Evolutionary conservation across 2,888 invertebrate genomes (phyloP), one percentile per base, ranked within the genome.

Genomic region (Drosophila helvetica): DNA sequence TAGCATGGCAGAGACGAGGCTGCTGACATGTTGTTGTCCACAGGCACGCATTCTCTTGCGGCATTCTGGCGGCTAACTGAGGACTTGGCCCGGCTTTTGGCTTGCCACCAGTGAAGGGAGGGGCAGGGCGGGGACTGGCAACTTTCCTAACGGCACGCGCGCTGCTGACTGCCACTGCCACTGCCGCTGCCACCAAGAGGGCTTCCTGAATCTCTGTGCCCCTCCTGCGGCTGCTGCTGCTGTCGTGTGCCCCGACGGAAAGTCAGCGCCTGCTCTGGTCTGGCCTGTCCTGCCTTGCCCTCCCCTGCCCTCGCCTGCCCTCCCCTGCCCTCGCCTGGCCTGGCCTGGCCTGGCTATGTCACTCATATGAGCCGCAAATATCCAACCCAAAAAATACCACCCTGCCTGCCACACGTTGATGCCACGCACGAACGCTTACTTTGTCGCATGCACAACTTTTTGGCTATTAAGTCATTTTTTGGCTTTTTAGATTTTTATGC

Each of bases 401-500:
- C 46, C 47, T 51, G 74, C 46, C 47, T 51, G 74, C 66, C 67
- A 59, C 53, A 67, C 54, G 65, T 70, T 72, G 80, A 77, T 80
- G 87, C 88, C 85, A 84, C 83, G 83, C 83, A 84, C 83, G 83
- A 84, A 84, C 87, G 83, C 89, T 86, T 86, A 86, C 89, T 85
- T 89, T 85, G 88, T 89, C 88, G 89, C 84, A 85, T 87, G 89
- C 84, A 71, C 83, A 84, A 84, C 87, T 89, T 85, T 38, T 78
- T 81, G 82, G 83, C 83, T 89, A 89, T 85, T 85, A 88, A 85
- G 89, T 89, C 89, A 85, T 87, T 87, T 89, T 89, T 85, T 84
- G 89, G 89, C 89, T 86, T 84, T 84, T 88, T 84, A 86, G 76
- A 88, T 89, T 85, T 89, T n/a, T 38, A n/a, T 38, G 38, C 77